These are phyloP conservation scores for Sphecodes monilicornis DNA, from an alignment of 2,888 invertebrate genomes.

Conservation along the genomic window DNA sequence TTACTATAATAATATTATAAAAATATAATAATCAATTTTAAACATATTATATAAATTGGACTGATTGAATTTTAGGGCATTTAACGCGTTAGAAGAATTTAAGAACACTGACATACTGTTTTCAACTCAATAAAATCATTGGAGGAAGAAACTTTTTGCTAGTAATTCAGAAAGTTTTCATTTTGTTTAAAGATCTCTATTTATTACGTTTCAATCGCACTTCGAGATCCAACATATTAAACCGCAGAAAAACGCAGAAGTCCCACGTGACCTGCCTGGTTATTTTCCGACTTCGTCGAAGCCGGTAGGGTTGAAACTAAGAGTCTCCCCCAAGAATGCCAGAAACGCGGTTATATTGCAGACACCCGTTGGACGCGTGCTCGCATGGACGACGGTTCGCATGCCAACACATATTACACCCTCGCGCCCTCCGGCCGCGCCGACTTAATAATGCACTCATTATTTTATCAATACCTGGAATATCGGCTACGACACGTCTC, in stretches of 20 bases:
- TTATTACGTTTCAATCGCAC: background rate
- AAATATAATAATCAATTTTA: background rate
- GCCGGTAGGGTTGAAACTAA: slow-evolving; percentile 15
- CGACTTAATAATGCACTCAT: slow-evolving; percentile 81
- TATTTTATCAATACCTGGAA: slow-evolving; percentile 81
- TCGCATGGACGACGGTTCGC: slow-evolving; percentile 68
- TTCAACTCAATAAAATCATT: background rate
- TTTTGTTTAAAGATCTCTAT: background rate
- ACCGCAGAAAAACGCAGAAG: background rate
- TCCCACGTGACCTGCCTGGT: background rate
- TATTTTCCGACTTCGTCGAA: background rate
- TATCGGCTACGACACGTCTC: slow-evolving; percentile 70
- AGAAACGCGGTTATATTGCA: slow-evolving; percentile 55
- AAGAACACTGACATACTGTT: background rate
- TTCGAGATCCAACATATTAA: background rate
- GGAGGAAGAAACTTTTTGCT: background rate
- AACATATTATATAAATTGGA: background rate
- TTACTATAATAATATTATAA: no score
- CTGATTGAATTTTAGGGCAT: no score
- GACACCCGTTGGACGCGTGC: slow-evolving; percentile 54
- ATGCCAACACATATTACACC: slow-evolving; percentile 78
- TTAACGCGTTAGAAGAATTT: background rate
- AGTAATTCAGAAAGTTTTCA: background rate
- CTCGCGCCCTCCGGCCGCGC: slow-evolving; percentile 54
- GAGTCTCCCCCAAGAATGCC: slow-evolving; percentile 34